These are phyloP conservation scores for Diarsia dahlii DNA, from an alignment of 2,888 invertebrate species.

Conservation along the genomic window DNA sequence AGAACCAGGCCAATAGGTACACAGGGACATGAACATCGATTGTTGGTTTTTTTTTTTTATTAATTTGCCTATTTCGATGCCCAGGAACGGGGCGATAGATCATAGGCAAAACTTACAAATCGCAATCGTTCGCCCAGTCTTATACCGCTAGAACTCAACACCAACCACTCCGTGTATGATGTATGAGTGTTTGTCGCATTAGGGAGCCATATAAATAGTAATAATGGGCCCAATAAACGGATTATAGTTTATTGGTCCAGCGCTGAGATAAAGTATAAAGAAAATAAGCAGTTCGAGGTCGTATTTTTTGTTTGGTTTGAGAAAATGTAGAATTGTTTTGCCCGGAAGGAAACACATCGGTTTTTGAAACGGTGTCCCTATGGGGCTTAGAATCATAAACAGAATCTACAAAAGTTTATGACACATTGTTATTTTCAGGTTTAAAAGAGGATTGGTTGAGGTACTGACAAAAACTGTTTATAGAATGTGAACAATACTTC, in stretches of 20 bases:
- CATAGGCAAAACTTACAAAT: not conserved
- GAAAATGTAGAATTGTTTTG: not conserved
- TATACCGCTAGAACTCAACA: slow-evolving; percentile 19
- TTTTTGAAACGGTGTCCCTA: not conserved
- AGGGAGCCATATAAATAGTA: slow-evolving; percentile 42
- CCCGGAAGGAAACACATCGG: not conserved
- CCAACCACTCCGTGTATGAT: slow-evolving; percentile 45
- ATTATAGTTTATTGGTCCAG: slow-evolving; percentile 45
- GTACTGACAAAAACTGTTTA: no score
- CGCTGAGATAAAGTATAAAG: not conserved
- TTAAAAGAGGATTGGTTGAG: no score
- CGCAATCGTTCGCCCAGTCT: not conserved
- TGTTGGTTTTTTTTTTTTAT: no score
- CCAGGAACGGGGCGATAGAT: no score
- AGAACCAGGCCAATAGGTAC: no score
- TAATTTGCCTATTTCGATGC: no score
- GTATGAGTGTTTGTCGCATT: slow-evolving; percentile 59
- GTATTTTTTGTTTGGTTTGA: not conserved
- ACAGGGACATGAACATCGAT: no score
- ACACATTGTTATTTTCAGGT: not conserved
- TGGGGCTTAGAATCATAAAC: not conserved
- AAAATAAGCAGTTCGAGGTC: not conserved
- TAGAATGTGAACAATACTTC: no score
- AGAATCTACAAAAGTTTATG: not conserved
- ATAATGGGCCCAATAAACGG: slow-evolving; percentile 57